Evolutionary conservation across 2,888 invertebrate genomes (phyloP).

Genomic region (Tridacna crocea): DNA sequence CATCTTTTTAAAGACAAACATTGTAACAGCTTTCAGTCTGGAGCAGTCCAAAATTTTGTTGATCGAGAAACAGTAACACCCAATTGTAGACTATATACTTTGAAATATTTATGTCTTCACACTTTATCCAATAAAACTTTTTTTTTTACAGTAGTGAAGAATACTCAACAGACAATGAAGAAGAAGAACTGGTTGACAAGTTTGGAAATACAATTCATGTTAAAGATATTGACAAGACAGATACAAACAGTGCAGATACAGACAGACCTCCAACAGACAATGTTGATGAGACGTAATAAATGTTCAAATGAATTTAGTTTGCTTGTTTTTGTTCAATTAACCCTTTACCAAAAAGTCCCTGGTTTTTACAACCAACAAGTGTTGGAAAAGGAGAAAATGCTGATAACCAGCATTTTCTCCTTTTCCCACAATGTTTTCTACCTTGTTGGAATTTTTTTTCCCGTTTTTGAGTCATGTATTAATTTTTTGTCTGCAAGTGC

Average conservation of each 20-base stretch:
- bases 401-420: not conserved
- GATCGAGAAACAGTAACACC: no score
- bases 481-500: no score
- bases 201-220: slow-evolving; percentile 54
- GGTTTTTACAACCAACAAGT: no score
- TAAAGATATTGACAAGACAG: slow-evolving; percentile 2
- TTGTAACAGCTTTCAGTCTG: no score
- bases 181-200: slow-evolving; percentile 52
- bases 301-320: not conserved
- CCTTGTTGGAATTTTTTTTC: no score
- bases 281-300: not conserved
- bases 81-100: no score
- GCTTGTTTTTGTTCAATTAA: not conserved
- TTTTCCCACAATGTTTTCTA: not conserved
- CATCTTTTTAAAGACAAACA: no score
- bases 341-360: not conserved
- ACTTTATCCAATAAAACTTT: no score
- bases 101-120: no score
- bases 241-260: not conserved
- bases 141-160: slow-evolving; percentile 35
- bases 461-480: no score
- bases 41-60: no score
- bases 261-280: not conserved
- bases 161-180: slow-evolving; percentile 15
- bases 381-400: not conserved